These are phyloP conservation scores for Lepus townsendii DNA, from an alignment of 2,797 vertebrate genomes.

Conservation along the genomic window DNA sequence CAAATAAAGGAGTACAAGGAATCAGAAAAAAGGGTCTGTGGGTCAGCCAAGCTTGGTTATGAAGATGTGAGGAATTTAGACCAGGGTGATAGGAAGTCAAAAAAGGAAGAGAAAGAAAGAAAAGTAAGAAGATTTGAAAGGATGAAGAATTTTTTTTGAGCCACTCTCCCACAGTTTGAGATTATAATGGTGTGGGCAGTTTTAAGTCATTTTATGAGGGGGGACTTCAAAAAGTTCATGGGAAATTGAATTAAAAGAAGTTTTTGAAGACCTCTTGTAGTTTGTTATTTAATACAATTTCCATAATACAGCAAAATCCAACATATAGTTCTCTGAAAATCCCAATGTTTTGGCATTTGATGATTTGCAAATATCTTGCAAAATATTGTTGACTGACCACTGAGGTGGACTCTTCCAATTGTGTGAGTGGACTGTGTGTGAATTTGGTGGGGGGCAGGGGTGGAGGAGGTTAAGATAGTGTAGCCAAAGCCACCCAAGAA, in stretches of 20 bases:
- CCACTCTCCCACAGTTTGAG: neutral
- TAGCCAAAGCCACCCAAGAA: conserved; percentile 5
- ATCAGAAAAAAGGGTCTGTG: neutral
- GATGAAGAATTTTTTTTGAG: neutral
- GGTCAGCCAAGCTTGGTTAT: neutral
- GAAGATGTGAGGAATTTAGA: neutral
- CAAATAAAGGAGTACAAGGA: neutral
- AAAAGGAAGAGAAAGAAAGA: neutral
- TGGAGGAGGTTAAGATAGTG: neutral
- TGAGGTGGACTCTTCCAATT: neutral
- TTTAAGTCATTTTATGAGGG: neutral
- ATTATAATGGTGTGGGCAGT: neutral
- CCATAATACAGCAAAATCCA: neutral
- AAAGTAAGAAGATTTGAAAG: neutral
- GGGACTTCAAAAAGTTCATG: too few species aligned
- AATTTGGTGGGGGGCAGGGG: neutral
- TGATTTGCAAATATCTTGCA: neutral
- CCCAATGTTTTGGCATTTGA: neutral
- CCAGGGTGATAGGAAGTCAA: neutral
- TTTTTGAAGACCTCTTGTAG: neutral
- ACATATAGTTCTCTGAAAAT: neutral
- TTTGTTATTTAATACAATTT: neutral
- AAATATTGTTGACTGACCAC: neutral
- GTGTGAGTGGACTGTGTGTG: neutral
- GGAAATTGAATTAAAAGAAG: too few species aligned